Percentiles rank a stretch among this genome's conserved stretches.
Conservation (phyloP, 2,113 vertebrate genomes). For the Ophiodon elongatus region DNA sequence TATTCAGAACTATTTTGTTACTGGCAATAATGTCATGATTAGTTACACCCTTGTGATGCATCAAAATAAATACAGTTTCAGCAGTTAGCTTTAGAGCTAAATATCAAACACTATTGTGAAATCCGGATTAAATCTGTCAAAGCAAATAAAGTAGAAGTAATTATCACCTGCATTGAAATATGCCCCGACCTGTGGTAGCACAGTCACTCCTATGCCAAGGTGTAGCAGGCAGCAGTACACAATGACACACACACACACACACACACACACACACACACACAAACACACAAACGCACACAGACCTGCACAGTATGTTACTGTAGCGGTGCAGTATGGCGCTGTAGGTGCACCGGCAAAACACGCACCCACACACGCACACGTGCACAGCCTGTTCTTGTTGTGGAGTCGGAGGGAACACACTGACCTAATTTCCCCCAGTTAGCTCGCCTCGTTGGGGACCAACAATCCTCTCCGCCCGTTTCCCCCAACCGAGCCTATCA, state of each 20-base stretch:
- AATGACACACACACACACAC: constrained; percentile 35
- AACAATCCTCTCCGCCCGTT: constrained; percentile 78
- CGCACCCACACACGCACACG: constrained; percentile 19
- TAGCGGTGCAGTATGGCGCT: constrained; percentile 27
- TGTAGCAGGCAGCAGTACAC: background rate
- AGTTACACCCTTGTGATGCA: constrained; percentile 47
- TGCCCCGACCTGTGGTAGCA: background rate
- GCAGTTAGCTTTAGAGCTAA: background rate
- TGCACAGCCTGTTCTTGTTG: constrained; percentile 68
- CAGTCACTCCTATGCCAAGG: background rate
- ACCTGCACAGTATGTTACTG: constrained; percentile 38
- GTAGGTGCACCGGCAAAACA: constrained; percentile 56
- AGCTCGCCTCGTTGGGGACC: constrained; percentile 81
- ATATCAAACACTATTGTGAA: background rate
- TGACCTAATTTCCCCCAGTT: constrained; percentile 84
- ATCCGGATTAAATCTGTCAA: background rate
- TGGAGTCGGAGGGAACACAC: constrained; percentile 79
- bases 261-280: constrained; percentile 24
- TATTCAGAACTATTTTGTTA: constrained; percentile 53
- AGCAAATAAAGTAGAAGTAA: background rate
- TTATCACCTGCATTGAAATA: constrained; percentile 19
- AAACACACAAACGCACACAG: constrained; percentile 34
- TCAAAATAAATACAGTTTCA: constrained; percentile 35
- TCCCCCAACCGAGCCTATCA: constrained; percentile 72
- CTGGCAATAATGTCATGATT: constrained; percentile 56